Evolutionary conservation across 1,140 invertebrate genomes (phyloP).

Genomic region (Lethocerus indicus): DNA sequence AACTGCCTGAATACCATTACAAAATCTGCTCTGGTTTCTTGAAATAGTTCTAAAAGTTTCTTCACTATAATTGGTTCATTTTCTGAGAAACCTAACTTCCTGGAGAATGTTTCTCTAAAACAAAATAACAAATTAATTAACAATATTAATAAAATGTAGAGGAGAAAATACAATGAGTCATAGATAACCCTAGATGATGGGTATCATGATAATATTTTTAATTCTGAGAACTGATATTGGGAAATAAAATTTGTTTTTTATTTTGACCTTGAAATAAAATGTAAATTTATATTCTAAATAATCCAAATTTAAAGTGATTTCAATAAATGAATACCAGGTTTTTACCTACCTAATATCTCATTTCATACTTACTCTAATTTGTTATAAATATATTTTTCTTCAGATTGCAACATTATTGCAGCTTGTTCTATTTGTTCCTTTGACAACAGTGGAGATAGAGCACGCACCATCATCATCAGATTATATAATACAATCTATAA

Average conservation of each 20-base stretch:
- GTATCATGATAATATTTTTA: too few species aligned
- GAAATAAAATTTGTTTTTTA: too few species aligned
- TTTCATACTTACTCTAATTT: slow-evolving; percentile 26
- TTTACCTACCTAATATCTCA: background rate
- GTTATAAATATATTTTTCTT: slow-evolving; percentile 25
- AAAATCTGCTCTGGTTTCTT: slow-evolving; percentile 40
- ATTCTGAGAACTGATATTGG: too few species aligned
- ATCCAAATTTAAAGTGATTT: too few species aligned
- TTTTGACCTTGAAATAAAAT: too few species aligned
- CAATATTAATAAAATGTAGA: background rate
- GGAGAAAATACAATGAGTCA: too few species aligned
- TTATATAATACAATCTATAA: slow-evolving; percentile 40
- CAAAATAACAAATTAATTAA: slow-evolving; percentile 1
- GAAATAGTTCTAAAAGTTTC: slow-evolving; percentile 38
- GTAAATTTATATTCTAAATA: too few species aligned
- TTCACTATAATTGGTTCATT: slow-evolving; percentile 30
- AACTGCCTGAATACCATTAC: slow-evolving; percentile 41
- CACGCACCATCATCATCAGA: slow-evolving; percentile 34
- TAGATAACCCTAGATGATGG: too few species aligned
- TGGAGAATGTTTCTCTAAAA: slow-evolving; percentile 25
- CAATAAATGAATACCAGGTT: too few species aligned
- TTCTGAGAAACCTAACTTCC: slow-evolving; percentile 30
- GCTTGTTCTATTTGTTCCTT: slow-evolving; percentile 26
- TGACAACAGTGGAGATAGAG: slow-evolving; percentile 31
- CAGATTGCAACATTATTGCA: slow-evolving; percentile 24